These are phyloP conservation scores for Tyrannus savana DNA, from an alignment of 2,113 vertebrate species.

Conservation along the genomic window DNA sequence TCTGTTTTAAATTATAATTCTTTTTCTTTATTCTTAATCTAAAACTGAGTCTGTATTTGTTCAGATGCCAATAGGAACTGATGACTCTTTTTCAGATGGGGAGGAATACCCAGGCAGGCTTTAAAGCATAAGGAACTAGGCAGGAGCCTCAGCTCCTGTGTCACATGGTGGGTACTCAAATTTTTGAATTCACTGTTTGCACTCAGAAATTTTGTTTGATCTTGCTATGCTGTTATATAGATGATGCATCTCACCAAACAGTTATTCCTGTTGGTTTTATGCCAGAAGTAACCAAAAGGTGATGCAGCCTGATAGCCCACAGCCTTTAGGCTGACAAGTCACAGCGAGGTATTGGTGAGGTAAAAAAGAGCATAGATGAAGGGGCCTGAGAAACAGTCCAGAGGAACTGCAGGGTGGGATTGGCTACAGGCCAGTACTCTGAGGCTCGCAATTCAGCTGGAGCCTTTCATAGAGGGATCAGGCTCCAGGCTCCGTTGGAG, in stretches of 20 bases:
- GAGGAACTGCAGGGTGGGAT: neutral
- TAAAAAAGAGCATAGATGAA: neutral
- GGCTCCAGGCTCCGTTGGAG: neutral
- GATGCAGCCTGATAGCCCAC: neutral
- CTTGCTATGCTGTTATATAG: neutral
- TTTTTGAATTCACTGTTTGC: neutral
- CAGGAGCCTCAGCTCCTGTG: neutral
- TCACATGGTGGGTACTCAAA: neutral
- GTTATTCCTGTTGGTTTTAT: neutral
- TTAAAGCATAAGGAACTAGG: neutral
- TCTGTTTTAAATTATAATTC: slow-evolving; percentile 3
- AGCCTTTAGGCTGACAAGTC: neutral
- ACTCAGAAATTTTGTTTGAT: neutral
- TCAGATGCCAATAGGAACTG: neutral
- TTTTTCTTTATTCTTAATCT: neutral
- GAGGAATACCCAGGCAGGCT: neutral
- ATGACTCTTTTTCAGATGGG: neutral
- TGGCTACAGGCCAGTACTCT: neutral
- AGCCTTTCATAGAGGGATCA: neutral
- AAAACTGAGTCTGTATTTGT: neutral
- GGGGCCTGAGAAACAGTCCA: neutral
- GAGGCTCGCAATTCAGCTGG: neutral
- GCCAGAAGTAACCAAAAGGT: neutral
- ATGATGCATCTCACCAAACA: neutral
- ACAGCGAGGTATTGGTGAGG: fast-evolving